Percentiles rank a stretch among this genome's conserved stretches.
Evolutionary conservation across 2,113 vertebrate genomes (phyloP).

Genomic region (Junco hyemalis): DNA sequence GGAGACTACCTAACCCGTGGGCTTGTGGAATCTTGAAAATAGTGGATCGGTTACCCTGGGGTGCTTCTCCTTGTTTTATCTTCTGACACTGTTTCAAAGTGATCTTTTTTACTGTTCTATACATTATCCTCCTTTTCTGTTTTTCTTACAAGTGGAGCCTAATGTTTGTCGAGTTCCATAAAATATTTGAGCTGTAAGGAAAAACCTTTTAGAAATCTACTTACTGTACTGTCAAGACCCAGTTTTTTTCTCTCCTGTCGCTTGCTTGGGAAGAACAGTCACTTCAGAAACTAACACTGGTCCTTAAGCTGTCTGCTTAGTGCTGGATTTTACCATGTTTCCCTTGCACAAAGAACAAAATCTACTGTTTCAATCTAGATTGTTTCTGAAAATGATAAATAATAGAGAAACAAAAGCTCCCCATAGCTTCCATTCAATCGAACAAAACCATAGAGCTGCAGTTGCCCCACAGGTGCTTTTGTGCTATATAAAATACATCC

Average conservation of each 20-base stretch:
- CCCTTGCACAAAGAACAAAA: background rate
- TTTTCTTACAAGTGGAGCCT: constrained; percentile 10
- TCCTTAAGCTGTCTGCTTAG: constrained; percentile 16
- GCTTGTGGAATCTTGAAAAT: background rate
- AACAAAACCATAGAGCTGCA: background rate
- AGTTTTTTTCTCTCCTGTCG: constrained; percentile 4
- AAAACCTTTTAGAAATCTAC: constrained; percentile 38
- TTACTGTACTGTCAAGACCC: background rate
- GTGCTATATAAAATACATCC: background rate
- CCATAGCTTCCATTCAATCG: background rate
- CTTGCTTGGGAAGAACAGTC: constrained; percentile 5
- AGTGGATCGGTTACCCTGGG: background rate
- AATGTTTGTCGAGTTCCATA: constrained; percentile 15
- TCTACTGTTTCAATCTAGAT: background rate
- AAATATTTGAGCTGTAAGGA: constrained; percentile 46
- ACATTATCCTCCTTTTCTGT: constrained; percentile 13
- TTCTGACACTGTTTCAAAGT: constrained; percentile 17
- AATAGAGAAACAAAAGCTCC: constrained; percentile 29
- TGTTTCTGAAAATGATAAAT: constrained; percentile 28
- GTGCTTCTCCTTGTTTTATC: background rate
- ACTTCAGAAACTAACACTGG: constrained; percentile 2
- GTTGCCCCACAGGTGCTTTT: background rate
- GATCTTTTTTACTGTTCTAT: constrained; percentile 8
- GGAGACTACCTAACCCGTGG: background rate
- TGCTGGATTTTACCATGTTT: constrained; percentile 10